Evolutionary conservation across 2,888 invertebrate genomes (phyloP), one percentile per base, ranked within the genome.

Genomic region (Troilus luridus): DNA sequence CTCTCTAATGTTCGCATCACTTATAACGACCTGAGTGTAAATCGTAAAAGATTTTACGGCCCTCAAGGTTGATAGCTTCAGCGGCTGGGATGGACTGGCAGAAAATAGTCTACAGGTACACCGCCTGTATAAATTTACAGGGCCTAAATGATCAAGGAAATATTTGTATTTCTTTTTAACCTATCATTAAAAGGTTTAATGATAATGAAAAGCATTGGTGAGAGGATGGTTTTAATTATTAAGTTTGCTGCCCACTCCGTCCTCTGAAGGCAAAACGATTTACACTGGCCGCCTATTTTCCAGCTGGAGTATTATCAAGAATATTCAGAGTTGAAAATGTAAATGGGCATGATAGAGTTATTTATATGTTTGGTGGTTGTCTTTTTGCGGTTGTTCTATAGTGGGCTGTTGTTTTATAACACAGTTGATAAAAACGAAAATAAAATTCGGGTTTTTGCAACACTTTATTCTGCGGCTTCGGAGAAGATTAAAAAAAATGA

Each of bases 41-140:
- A 85, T 85, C 85, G 85, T 85, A 85, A 85, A 85, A 85, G 27
- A n/a, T 54, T 85, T 85, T n/a, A 85, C 27, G 85, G 56, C 56
- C n/a, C 85, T 81, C 54, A 10, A 54, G 56, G 85, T 54, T 85
- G 56, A 58, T 85, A 56, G 85, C 56, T 56, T 1, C 56, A 58
- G 56, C 54, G 56, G 21, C 11, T 21, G n/a, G 56, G 85, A 56
- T 56, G 56, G 56, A 85, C 56, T n/a, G 54, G 21, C 56, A n/a
- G 85, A 85, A 85, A 85, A 85, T 85, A 85, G 56, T 85, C 85
- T 85, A 85, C n/a, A n/a, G n/a, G n/a, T 41, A 41, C 85, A 85
- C 85, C 12, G 56, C n/a, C 56, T 56, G 85, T 85, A 85, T 85
- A 85, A 85, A 85, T 85, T 85, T 85, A 85, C 56, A 56, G 56